Evolutionary conservation across 2,797 vertebrate genomes (phyloP).

Genomic region (Acomys russatus): DNA sequence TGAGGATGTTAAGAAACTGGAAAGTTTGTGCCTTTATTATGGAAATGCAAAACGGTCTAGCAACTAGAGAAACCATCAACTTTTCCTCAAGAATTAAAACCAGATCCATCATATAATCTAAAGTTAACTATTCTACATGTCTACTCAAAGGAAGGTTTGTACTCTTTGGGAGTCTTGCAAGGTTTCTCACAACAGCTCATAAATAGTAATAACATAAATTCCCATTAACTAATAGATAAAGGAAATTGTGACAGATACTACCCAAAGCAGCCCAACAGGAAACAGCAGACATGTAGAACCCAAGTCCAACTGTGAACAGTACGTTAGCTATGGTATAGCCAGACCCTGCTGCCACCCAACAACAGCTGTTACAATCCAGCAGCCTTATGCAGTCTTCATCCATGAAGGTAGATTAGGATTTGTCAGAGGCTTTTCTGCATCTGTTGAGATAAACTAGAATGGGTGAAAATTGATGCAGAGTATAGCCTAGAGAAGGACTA

Average conservation of each 20-base stretch:
- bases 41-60: background rate
- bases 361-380: background rate
- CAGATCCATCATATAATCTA: background rate
- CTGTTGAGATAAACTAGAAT: background rate
- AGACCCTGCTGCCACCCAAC: accelerated
- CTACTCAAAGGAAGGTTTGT: background rate
- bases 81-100: background rate
- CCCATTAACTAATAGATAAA: background rate
- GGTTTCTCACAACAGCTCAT: background rate
- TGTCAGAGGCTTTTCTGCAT: background rate
- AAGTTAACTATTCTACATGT: no score
- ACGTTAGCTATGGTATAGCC: background rate
- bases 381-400: background rate
- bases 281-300: no score
- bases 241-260: background rate
- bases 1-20: background rate
- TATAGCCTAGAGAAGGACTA: no score
- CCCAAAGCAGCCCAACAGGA: background rate
- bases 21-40: background rate
- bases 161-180: background rate
- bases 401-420: background rate
- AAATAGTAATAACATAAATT: background rate
- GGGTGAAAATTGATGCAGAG: no score
- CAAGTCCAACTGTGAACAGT: background rate
- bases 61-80: background rate